Conservation (phyloP, 2,113 vertebrate genomes). For the Stegastes partitus region DNA sequence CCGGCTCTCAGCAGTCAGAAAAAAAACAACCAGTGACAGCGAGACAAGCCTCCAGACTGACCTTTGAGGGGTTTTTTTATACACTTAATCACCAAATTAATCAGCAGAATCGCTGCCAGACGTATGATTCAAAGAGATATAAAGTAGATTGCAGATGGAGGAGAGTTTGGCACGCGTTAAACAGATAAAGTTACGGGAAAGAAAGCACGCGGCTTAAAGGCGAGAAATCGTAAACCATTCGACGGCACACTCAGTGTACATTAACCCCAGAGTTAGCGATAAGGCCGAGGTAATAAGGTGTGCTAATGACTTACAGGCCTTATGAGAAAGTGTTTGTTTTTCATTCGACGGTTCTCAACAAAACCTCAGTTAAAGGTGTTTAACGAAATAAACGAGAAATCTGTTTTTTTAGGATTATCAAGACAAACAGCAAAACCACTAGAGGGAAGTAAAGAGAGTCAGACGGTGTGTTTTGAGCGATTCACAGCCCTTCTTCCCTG, state of each 20-base stretch:
- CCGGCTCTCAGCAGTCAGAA: no score
- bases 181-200: not conserved
- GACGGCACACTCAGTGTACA: slow-evolving; percentile 26
- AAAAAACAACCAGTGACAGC: not conserved
- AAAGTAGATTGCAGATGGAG: slow-evolving; percentile 5
- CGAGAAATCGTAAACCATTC: slow-evolving; percentile 34
- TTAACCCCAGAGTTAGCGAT: slow-evolving; percentile 50
- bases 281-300: slow-evolving; percentile 15
- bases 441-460: slow-evolving; percentile 36
- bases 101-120: not conserved
- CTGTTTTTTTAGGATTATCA: not conserved
- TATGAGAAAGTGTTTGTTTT: not conserved
- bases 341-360: not conserved
- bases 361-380: not conserved
- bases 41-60: not conserved
- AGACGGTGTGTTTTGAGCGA: not conserved
- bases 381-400: not conserved
- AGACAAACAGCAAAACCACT: slow-evolving; percentile 18
- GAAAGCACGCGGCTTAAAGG: not conserved
- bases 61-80: slow-evolving; percentile 14
- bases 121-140: not conserved
- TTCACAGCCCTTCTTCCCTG: slow-evolving; percentile 11
- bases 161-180: not conserved
- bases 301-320: not conserved
- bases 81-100: not conserved